A percentile compares a stretch with the other conserved stretches of the same genome.
Evolutionary conservation across 2,888 invertebrate genomes (phyloP).

Genomic region (Lymantria dispar): DNA sequence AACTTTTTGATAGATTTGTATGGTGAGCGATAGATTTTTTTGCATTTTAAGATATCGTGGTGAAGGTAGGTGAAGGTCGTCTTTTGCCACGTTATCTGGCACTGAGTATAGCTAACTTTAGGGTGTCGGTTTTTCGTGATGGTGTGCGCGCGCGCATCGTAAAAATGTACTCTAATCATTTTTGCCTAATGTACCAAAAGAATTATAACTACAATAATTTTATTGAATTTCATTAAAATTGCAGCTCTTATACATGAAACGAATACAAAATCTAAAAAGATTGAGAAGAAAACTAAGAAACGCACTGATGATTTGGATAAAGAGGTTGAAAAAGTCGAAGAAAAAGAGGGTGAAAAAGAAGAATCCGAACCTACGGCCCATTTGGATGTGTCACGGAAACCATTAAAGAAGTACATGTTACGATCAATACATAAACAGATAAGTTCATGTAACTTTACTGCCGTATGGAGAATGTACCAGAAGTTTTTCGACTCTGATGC

Average conservation of each 20-base stretch:
- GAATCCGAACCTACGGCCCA: conserved; percentile 20
- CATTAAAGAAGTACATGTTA: conserved; percentile 49
- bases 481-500: conserved; percentile 34
- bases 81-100: no score
- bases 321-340: conserved; percentile 12
- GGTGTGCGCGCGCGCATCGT: no score
- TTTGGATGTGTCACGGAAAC: conserved; percentile 25
- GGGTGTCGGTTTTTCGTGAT: no score
- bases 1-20: no score
- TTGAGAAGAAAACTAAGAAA: conserved; percentile 21
- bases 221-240: no score
- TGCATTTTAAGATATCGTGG: no score
- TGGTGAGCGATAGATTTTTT: no score
- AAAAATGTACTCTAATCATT: no score
- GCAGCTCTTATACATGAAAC: not conserved
- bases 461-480: conserved; percentile 38
- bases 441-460: conserved; percentile 14
- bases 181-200: no score
- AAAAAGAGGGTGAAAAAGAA: conserved; percentile 7
- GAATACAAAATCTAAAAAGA: conserved; percentile 9
- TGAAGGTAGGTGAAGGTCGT: no score
- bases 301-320: conserved; percentile 21
- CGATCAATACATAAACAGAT: conserved; percentile 45
- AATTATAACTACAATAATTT: no score
- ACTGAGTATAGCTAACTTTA: no score